Percentiles rank a stretch among this genome's conserved stretches.
Evolutionary conservation across 2,113 vertebrate genomes (phyloP).

Genomic region (Fregata magnificens): DNA sequence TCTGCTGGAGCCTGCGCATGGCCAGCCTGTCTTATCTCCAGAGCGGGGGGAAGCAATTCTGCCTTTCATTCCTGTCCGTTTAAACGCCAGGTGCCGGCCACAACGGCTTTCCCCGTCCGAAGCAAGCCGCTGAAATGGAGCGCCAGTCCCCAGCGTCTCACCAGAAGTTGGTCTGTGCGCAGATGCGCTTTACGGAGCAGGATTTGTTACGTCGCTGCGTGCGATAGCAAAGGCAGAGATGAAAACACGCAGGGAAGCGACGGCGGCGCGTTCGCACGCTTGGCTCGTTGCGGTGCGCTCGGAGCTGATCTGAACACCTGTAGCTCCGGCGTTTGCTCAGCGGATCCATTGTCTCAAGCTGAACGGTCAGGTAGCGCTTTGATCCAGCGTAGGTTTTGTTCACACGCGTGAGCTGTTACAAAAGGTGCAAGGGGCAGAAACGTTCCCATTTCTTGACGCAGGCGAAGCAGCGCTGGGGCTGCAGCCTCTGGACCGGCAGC

Average conservation of each 20-base stretch:
- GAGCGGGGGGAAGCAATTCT: background rate
- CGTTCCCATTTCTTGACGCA: rapidly evolving
- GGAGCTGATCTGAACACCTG: too few relatives aligned
- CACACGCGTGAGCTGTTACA: rapidly evolving
- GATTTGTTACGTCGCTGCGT: rapidly evolving
- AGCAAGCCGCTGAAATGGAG: rapidly evolving
- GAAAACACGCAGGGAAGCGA: background rate
- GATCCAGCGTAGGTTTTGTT: background rate
- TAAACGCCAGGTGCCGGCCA: rapidly evolving
- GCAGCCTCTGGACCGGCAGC: background rate
- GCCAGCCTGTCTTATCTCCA: rapidly evolving
- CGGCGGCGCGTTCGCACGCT: background rate
- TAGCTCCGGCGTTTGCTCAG: background rate
- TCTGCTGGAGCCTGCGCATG: background rate
- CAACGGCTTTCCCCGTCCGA: rapidly evolving
- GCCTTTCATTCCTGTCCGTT: too few relatives aligned
- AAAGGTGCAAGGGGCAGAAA: background rate
- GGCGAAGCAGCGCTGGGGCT: background rate
- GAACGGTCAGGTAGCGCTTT: background rate
- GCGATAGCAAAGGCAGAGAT: rapidly evolving
- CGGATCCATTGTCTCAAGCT: rapidly evolving
- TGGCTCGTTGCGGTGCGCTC: too few relatives aligned
- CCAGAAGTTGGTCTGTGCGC: rapidly evolving
- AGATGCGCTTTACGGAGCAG: rapidly evolving
- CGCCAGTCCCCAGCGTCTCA: background rate